phyloP scores from a whole-genome alignment of 2,888 invertebrate species.

The Brachyptera risi region DNA sequence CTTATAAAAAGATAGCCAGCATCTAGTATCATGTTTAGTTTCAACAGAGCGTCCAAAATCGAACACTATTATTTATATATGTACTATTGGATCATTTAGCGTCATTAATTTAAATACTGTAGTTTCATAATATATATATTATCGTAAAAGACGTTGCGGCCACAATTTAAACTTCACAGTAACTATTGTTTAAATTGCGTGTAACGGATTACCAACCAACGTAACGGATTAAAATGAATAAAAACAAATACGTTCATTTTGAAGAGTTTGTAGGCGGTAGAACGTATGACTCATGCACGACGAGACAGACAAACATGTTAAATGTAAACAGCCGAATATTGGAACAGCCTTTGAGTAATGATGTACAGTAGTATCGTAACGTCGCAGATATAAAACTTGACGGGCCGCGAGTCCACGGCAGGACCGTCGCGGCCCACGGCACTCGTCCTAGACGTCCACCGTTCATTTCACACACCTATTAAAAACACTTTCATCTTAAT shows the following conservation, averaged over 20 bases:
- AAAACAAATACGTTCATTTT: no score
- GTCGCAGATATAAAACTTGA: background rate
- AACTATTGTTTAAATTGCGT: background rate
- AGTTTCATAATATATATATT: background rate
- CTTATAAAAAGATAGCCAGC: constrained; percentile 2
- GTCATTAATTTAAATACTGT: constrained; percentile 5
- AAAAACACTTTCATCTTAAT: constrained; percentile 9
- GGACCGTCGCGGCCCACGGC: no score
- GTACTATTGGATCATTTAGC: background rate
- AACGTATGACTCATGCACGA: background rate
- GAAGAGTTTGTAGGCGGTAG: no score
- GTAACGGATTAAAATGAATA: background rate
- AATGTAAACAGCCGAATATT: constrained; percentile 20
- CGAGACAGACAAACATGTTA: constrained; percentile 2
- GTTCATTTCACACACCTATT: background rate
- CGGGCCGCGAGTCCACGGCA: no score
- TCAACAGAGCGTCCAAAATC: constrained; percentile 22
- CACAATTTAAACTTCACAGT: background rate
- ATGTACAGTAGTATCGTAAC: no score
- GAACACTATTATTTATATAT: constrained; percentile 23
- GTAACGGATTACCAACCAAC: background rate
- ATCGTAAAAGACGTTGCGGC: background rate
- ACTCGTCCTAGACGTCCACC: no score
- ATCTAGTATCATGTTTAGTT: background rate
- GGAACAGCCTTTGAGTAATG: constrained; percentile 2